Conservation (phyloP, 2,888 invertebrate genomes). For the Bembecia ichneumoniformis region DNA sequence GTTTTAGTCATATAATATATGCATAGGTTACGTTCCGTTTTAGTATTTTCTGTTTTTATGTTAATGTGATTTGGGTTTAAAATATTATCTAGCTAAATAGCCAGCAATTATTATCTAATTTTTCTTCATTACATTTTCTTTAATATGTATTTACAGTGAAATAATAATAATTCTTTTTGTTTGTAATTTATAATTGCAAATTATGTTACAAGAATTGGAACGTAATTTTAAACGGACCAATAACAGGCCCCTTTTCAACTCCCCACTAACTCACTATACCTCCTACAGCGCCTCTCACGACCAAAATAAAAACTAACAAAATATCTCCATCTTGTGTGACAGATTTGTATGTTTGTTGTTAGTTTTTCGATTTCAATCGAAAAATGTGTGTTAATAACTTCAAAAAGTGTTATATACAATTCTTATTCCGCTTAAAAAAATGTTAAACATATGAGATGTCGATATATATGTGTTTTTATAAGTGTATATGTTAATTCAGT, state of each 20-base stretch:
- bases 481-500: slow-evolving; percentile 28
- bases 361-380: slow-evolving; percentile 53
- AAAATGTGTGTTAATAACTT: slow-evolving; percentile 43
- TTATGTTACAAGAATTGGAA: slow-evolving; percentile 27
- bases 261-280: slow-evolving; percentile 49
- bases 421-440: background rate
- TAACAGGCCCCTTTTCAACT: slow-evolving; percentile 17
- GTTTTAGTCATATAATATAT: no score
- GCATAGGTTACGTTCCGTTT: no score
- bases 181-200: no score
- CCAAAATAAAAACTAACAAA: slow-evolving; percentile 63
- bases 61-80: no score
- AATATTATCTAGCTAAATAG: no score
- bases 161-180: no score
- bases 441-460: background rate
- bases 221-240: slow-evolving; percentile 36
- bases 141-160: no score
- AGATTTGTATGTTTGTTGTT: slow-evolving; percentile 75
- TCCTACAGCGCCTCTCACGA: slow-evolving; percentile 57
- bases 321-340: slow-evolving; percentile 77
- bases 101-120: no score
- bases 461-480: background rate
- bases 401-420: slow-evolving; percentile 29
- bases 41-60: no score
- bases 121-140: no score